Base-by-base conservation (phyloP, 2,888 invertebrate species). In the Sminthurides aquaticus region DNA sequence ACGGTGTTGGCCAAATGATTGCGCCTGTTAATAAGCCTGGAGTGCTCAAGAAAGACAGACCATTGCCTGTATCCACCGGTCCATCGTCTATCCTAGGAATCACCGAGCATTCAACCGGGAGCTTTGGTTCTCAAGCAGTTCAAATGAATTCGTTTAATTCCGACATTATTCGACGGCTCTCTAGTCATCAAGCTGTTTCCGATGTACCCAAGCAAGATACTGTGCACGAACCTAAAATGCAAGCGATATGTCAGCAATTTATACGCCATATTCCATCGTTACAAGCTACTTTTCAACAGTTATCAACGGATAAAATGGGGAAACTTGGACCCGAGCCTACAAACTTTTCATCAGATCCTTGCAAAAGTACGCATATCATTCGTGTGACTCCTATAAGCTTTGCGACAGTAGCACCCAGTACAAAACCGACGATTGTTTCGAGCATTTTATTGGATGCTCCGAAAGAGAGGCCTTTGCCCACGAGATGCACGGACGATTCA, bases 401-500 rank as follows among this genome's bases (percentile, higher is more conserved):
- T 52, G 20, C 52, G 5, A 15, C 43, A 5, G 43, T 15, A 34
- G 11, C 18, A 20, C 20, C 52, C 3, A 20, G 20, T 52, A 15
- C 52, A 15, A 52, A 52, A 8, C 20, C 5, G 22, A 20, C 18
- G 5, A 5, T 8, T 5, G 5, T 22, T 5, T 15, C 5, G 5
- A 56, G 5, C 3, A 56, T 11, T 56, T 26, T n/a, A 3, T 15
- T 8, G 11, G 24, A 56, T 8, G 24, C 56, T 28, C 22, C 27
- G 18, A 15, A 27, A 22, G 59, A 59, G n/a, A 52, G 28, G 43
- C 64, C 63, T 5, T 43, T 63, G 2, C 63, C 64, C 0, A 64
- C 64, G 11, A 18, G 64, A 25, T 64, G 64, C 24, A 59, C 64
- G 2, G 64, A 64, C 52, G 54, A 59, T 15, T 58, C 64, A 8